Percentiles rank a stretch among this genome's conserved stretches.
These are phyloP conservation scores for Stichodactyla helianthus DNA, from an alignment of 64 coral and sea anemone genomes.

Conservation along the genomic window DNA sequence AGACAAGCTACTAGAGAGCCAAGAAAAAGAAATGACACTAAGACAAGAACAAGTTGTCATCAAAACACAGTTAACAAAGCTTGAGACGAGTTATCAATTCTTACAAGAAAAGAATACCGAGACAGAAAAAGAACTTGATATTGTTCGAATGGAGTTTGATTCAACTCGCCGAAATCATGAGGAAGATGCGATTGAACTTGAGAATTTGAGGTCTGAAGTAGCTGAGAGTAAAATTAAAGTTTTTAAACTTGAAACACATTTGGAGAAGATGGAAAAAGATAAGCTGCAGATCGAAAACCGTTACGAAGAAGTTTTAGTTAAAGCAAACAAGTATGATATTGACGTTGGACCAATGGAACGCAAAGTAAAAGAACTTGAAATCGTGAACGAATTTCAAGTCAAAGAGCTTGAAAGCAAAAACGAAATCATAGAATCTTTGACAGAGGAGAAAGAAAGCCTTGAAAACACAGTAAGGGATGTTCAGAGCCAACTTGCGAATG, in stretches of 20 bases:
- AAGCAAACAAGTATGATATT: constrained; percentile 31
- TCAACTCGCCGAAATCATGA: constrained; percentile 23
- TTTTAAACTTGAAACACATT: constrained; percentile 41
- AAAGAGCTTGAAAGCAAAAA: constrained; percentile 70
- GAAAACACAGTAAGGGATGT: constrained; percentile 42
- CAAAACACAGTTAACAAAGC: constrained; percentile 33
- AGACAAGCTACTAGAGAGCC: constrained; percentile 13
- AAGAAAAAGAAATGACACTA: constrained; percentile 52
- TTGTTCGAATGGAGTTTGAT: constrained; percentile 39
- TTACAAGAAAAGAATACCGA: constrained; percentile 27
- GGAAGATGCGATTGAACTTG: constrained; percentile 44
- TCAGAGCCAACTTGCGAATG: constrained; percentile 32
- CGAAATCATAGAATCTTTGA: constrained; percentile 46
- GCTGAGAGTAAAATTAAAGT: constrained; percentile 44
- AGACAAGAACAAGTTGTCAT: constrained; percentile 50
- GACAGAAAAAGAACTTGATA: constrained; percentile 43
- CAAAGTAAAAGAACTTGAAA: constrained; percentile 54
- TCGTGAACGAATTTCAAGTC: constrained; percentile 28
- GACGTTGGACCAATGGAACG: constrained; percentile 46
- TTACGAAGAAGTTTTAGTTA: constrained; percentile 26
- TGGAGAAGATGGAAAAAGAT: constrained; percentile 54
- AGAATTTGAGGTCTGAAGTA: constrained; percentile 34
- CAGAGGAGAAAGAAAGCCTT: constrained; percentile 40
- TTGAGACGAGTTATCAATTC: constrained; percentile 43
- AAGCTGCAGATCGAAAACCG: constrained; percentile 54